Percentiles rank a stretch among this genome's conserved stretches.
Conservation (phyloP, 2,888 invertebrate species). For the Ptilodon capucinus region DNA sequence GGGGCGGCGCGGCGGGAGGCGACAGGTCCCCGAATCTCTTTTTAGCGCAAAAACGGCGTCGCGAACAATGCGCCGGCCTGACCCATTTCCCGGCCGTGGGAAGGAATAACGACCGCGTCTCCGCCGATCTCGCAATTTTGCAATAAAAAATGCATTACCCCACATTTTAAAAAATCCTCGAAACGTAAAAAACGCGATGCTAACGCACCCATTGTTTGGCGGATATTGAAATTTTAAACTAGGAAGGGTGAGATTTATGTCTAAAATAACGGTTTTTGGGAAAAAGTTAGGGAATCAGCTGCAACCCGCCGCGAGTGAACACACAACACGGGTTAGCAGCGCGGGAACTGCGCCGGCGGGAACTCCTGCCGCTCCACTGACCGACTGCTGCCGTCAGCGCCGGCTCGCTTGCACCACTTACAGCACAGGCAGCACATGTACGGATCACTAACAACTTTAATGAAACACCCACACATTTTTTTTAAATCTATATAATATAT, state of each 20-base stretch:
- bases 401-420: not conserved
- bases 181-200: conserved; percentile 64
- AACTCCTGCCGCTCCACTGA: conserved; percentile 8
- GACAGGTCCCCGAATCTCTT: conserved; percentile 72
- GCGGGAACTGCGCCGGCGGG: conserved; percentile 1
- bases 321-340: conserved; percentile 40
- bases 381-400: conserved; percentile 3
- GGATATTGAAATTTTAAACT: conserved; percentile 71
- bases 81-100: conserved; percentile 82
- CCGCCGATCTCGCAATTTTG: conserved; percentile 57
- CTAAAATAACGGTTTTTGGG: conserved; percentile 77
- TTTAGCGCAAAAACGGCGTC: conserved; percentile 75
- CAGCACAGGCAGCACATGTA: not conserved
- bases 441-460: not conserved
- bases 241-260: conserved; percentile 80
- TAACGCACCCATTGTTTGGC: conserved; percentile 63
- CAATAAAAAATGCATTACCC: conserved; percentile 82
- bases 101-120: conserved; percentile 78
- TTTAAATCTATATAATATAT: too few species aligned
- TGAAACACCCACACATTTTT: too few species aligned
- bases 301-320: conserved; percentile 35
- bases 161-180: conserved; percentile 71
- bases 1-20: conserved; percentile 47
- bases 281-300: conserved; percentile 71
- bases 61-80: conserved; percentile 66